Percentiles rank a stretch among this genome's conserved stretches.
These are phyloP conservation scores for Fragum whitleyi DNA, from an alignment of 2,888 invertebrate species.

Conservation along the genomic window DNA sequence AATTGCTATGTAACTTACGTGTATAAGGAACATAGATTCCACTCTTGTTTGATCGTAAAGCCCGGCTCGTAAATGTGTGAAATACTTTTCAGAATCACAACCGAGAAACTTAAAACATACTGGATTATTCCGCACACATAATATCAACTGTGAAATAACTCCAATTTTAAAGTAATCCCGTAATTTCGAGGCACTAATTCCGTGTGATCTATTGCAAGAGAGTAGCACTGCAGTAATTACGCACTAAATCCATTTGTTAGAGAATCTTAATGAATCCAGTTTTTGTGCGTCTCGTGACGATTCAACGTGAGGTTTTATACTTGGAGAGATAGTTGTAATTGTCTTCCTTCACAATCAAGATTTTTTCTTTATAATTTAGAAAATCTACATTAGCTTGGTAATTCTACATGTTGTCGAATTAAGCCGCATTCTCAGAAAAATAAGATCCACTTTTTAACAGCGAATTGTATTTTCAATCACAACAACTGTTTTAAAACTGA, in stretches of 20 bases:
- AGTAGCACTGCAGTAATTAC: slow-evolving; percentile 1
- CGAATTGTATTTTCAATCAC: too few species aligned
- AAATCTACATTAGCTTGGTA: too few species aligned
- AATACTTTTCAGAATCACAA: too few species aligned
- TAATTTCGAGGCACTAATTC: neutral
- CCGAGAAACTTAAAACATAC: too few species aligned
- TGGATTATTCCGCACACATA: neutral
- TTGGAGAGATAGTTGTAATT: neutral
- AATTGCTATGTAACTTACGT: neutral
- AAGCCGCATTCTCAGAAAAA: too few species aligned
- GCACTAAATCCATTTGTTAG: slow-evolving; percentile 7
- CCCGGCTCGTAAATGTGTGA: too few species aligned
- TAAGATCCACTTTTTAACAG: too few species aligned
- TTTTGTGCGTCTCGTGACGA: neutral
- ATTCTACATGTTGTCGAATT: too few species aligned
- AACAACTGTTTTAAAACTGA: too few species aligned
- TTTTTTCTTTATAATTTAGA: neutral
- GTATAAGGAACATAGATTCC: slow-evolving; percentile 4
- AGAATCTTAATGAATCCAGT: neutral
- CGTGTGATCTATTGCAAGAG: neutral
- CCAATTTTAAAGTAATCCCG: neutral
- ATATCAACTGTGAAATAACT: neutral
- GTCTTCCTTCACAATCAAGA: neutral
- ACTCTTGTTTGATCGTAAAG: too few species aligned
- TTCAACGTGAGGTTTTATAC: neutral